Conservation (phyloP, 2,113 vertebrate species). For the Menura novaehollandiae region DNA sequence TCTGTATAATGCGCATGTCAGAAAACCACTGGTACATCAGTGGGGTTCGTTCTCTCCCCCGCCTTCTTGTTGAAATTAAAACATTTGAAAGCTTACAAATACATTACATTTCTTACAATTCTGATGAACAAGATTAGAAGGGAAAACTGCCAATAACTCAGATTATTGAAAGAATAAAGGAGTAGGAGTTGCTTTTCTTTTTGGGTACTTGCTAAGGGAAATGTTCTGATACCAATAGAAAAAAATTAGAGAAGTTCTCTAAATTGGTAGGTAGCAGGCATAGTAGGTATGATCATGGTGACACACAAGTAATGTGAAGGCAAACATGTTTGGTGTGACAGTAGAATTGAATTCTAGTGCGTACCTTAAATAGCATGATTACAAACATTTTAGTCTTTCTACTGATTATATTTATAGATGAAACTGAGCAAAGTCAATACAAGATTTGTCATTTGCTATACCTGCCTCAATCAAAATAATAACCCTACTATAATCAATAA, state of each 20-base stretch:
- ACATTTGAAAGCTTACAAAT: neutral
- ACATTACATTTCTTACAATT: neutral
- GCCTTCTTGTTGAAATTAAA: neutral
- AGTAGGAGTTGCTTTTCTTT: neutral
- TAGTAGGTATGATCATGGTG: neutral
- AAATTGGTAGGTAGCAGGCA: neutral
- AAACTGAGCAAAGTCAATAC: neutral
- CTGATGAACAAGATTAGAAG: neutral
- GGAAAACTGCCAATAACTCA: neutral
- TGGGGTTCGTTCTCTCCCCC: neutral
- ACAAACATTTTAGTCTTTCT: neutral
- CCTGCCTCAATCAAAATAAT: neutral
- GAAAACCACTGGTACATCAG: neutral
- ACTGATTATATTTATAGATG: neutral
- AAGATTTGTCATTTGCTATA: neutral
- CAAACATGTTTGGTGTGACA: neutral
- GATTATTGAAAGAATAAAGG: neutral
- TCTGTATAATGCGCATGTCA: neutral
- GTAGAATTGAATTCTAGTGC: neutral
- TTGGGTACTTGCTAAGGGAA: neutral
- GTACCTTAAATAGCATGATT: neutral
- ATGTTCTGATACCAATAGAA: neutral
- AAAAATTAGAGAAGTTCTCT: neutral
- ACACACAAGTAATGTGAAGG: accelerated
- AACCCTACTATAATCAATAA: neutral